phyloP scores from a whole-genome alignment of 2,888 invertebrate species.

The Cryptus armator region DNA sequence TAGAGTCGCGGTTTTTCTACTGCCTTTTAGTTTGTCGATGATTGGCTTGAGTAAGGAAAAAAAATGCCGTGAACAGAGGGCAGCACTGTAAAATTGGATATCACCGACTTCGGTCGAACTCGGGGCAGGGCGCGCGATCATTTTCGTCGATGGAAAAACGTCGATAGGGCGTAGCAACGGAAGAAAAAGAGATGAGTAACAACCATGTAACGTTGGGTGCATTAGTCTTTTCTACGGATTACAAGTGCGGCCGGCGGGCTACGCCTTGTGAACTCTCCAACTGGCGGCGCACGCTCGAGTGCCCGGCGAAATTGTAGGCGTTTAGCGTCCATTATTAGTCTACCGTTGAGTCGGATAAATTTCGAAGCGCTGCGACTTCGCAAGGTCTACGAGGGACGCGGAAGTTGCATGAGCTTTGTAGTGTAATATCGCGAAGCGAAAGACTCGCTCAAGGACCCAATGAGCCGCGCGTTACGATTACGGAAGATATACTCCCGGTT shows the following conservation, averaged over 20 bases:
- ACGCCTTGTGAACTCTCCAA: conserved; percentile 42
- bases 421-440: conserved; percentile 14
- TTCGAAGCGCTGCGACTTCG: conserved; percentile 36
- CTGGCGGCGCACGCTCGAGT: conserved; percentile 62
- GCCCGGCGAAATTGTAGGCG: conserved; percentile 69
- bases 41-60: conserved; percentile 40
- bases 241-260: conserved; percentile 3
- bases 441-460: neutral
- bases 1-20: neutral
- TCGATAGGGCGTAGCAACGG: neutral
- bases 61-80: neutral
- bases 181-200: conserved; percentile 2
- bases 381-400: conserved; percentile 4
- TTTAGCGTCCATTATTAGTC: conserved; percentile 74
- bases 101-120: conserved; percentile 26
- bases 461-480: neutral
- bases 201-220: conserved; percentile 37
- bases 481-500: neutral
- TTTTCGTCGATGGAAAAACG: conserved; percentile 47
- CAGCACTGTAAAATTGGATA: conserved; percentile 56
- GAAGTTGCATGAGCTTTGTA: conserved; percentile 16
- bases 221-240: conserved; percentile 20
- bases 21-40: conserved; percentile 37
- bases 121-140: conserved; percentile 31
- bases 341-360: conserved; percentile 70